Evolutionary conservation across 1,140 invertebrate species (phyloP).

Genomic region (Dendroctonus ponderosae): DNA sequence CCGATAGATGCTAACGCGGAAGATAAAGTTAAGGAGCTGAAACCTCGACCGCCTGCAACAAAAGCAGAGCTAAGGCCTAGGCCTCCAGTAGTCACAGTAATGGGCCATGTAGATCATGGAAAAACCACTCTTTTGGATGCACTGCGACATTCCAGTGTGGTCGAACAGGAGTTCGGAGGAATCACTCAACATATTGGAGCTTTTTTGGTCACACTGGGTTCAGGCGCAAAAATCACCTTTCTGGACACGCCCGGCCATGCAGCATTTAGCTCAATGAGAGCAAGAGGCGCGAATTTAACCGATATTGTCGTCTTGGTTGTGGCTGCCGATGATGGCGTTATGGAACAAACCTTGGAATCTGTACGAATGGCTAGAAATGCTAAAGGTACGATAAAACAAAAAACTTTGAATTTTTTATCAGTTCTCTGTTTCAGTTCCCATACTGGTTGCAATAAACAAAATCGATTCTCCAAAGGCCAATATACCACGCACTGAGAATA

Average conservation of each 20-base stretch:
- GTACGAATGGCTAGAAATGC: conserved; percentile 74
- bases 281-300: conserved; percentile 86
- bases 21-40: conserved; percentile 41
- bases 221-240: conserved; percentile 81
- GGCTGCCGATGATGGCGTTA: conserved; percentile 98
- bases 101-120: conserved; percentile 99
- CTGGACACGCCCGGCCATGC: conserved; percentile 99
- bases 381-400: conserved; percentile 55
- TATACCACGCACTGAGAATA: conserved; percentile 72
- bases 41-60: conserved; percentile 57
- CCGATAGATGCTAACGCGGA: conserved; percentile 37
- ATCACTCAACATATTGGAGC: conserved; percentile 99
- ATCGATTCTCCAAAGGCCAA: conserved; percentile 90
- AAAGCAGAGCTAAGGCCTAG: conserved; percentile 63
- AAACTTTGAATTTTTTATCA: not conserved
- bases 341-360: conserved; percentile 92
- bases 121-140: conserved; percentile 97
- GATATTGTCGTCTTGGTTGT: conserved; percentile 97
- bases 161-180: conserved; percentile 93
- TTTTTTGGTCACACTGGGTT: conserved; percentile 79
- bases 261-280: conserved; percentile 89
- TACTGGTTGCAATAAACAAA: conserved; percentile 99
- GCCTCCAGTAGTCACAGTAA: conserved; percentile 93
- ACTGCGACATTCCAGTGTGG: conserved; percentile 82
- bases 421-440: conserved; percentile 70